Percentiles rank a stretch among this genome's conserved stretches.
phyloP scores from a whole-genome alignment of 2,888 invertebrate species.

The Noctua comes region DNA sequence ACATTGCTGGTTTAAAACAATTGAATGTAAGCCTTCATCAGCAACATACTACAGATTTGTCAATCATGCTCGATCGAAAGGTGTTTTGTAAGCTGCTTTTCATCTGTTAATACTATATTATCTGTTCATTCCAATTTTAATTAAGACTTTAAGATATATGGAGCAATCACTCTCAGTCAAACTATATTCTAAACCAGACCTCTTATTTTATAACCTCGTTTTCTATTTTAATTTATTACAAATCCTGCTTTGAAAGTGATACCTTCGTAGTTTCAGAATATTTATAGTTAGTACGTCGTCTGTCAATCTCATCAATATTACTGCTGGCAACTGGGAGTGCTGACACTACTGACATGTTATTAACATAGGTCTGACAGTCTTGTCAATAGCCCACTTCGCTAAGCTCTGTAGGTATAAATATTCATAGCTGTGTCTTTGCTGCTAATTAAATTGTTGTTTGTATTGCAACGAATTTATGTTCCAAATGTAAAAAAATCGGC shows the following conservation, averaged over 20 bases:
- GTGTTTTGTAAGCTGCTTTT: background rate
- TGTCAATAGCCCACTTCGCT: slow-evolving; percentile 65
- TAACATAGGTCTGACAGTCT: slow-evolving; percentile 67
- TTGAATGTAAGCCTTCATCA: slow-evolving; percentile 19
- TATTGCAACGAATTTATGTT: slow-evolving; percentile 14
- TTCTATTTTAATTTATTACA: slow-evolving; percentile 60
- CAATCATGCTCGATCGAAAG: background rate
- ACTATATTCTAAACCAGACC: slow-evolving; percentile 7
- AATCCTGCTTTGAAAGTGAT: slow-evolving; percentile 65
- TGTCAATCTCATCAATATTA: slow-evolving; percentile 70
- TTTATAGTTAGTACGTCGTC: slow-evolving; percentile 56
- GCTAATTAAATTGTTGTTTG: slow-evolving; percentile 53
- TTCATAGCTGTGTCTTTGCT: slow-evolving; percentile 53
- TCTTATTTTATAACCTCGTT: slow-evolving; percentile 51
- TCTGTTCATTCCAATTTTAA: background rate
- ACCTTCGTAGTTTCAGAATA: slow-evolving; percentile 52
- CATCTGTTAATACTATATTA: background rate
- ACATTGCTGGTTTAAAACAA: slow-evolving; percentile 20
- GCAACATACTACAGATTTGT: background rate
- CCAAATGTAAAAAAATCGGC: slow-evolving; percentile 2
- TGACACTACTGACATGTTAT: slow-evolving; percentile 65
- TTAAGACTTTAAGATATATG: background rate
- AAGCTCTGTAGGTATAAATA: slow-evolving; percentile 57
- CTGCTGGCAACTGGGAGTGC: slow-evolving; percentile 59
- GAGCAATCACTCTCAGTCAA: slow-evolving; percentile 22